Evolutionary conservation across 2,797 vertebrate species (phyloP), one percentile per base, ranked within the genome.

Genomic region (Trachurus trachurus): DNA sequence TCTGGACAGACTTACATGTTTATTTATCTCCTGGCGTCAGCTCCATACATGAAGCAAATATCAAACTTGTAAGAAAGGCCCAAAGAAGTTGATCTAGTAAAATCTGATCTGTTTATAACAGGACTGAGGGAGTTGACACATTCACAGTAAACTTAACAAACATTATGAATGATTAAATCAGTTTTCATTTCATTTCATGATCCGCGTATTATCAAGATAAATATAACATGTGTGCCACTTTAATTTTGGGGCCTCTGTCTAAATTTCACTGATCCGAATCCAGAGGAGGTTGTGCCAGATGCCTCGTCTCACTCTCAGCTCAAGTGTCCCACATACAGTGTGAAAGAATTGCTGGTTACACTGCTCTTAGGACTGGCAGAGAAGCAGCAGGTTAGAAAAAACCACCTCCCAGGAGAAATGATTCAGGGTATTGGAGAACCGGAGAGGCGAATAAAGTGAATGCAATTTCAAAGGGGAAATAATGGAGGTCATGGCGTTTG

Each of bases 401-500:
- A 60, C 49, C 74, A 87, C 85, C 90, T 92, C 94, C 92, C 92
- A 58, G 85, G 93, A 94, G 93, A 92, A 93, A 94, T 89, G 88
- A 92, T 90, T 91, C 89, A 85, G 93, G 92, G 90, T 91, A 90
- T 87, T 89, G 90, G 84, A 90, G 87, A 92, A 87, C 78, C 82
- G 71, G 78, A 89, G 86, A 88, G 86, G 88, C 79, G 86, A 92
- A 84, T 91, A 90, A 93, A 93, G 90, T 87, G 91, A 93, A 92
- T 89, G 88, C 92, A 90, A 92, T 94, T 95, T 94, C 91, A 93
- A 93, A 91, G 81, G 83, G 92, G 89, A 88, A 93, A 93, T 94
- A 92, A 94, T 93, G 85, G 93, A 94, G 92, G 93, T 94, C 91
- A 87, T 71, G 64, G 87, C 78, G 89, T 93, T 93, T 91, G 91